Base-by-base conservation (phyloP, 2,797 vertebrate species). In the Labeo calbasu region DNA sequence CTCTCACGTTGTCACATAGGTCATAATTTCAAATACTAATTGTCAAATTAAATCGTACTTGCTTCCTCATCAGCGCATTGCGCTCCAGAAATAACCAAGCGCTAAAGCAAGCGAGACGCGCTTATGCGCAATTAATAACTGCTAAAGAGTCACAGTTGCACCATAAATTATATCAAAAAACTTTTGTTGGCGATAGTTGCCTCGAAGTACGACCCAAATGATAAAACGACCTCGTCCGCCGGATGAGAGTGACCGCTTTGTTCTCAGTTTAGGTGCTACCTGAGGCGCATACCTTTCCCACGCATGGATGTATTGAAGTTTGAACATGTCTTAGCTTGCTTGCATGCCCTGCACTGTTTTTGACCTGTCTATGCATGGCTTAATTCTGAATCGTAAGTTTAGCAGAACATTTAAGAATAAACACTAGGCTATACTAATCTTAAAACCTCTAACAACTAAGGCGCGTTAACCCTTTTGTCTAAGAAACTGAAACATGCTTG, bases 281-380 rank as follows among this genome's bases (percentile, higher is more conserved):
- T 77, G 84, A 5, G 71, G 84, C 82, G 28, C 79, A 89, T 85
- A 89, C 85, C 85, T 86, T 86, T 77, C 68, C 70, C 77, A 59
- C 59, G 68, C 17, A 59, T 84, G 77, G 32, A 68, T 15, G 40
- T 32, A n/a, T 36, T 70, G 50, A 79, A 79, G 50, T 40, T 69
- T 72, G 25, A 43, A 71, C 82, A 78, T 84, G 87, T 83, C 84
- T 86, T 32, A 76, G 77, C 87, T 85, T 63, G 78, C 48, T 12
- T 79, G 87, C n/a, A 12, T 13, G 59, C 14, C 4, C 7, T 53
- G 21, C 21, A 40, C 13, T 50, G 10, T 84, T 77, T 63, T 51
- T 70, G 13, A 55, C 10, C 57, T 17, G 46, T 9, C 40, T 50
- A 32, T 10, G 32, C 32, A 36, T 36, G 15, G 15, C 69, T 76